Evolutionary conservation across 2,888 invertebrate species (phyloP).

Genomic region (Hyposoter didymator): DNA sequence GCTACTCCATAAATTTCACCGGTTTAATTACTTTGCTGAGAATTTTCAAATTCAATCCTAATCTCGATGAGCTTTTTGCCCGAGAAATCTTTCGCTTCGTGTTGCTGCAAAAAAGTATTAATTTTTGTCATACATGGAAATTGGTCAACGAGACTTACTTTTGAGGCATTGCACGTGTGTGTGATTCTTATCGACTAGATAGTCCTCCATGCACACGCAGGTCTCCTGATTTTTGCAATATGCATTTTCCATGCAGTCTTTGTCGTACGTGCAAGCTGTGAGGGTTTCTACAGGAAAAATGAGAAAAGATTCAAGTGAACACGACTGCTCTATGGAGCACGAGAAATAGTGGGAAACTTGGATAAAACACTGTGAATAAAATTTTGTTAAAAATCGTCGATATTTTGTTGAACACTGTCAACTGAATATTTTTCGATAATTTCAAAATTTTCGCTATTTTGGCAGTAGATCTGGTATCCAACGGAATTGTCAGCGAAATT

Average conservation of each 20-base stretch:
- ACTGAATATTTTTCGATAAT: too few relatives aligned
- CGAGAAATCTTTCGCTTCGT: too few relatives aligned
- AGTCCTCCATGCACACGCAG: conserved; percentile 83
- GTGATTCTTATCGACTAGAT: conserved; percentile 81
- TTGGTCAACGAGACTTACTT: conserved; percentile 74
- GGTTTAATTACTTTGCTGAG: neutral
- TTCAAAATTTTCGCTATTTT: too few relatives aligned
- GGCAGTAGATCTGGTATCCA: too few relatives aligned
- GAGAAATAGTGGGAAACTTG: neutral
- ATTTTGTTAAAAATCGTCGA: too few relatives aligned
- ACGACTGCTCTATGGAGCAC: neutral
- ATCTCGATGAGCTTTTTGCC: neutral
- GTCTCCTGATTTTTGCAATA: conserved; percentile 76
- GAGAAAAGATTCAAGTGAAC: conserved; percentile 2
- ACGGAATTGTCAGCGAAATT: too few relatives aligned
- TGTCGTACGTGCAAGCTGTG: conserved; percentile 74
- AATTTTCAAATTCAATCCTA: neutral
- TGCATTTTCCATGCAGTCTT: conserved; percentile 78
- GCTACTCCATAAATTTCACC: neutral
- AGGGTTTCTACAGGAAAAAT: conserved; percentile 74
- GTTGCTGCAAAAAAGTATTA: neutral
- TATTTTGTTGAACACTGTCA: too few relatives aligned
- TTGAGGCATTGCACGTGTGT: conserved; percentile 83
- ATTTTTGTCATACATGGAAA: neutral
- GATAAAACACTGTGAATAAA: too few relatives aligned